Conservation (phyloP, 2,888 invertebrate genomes). For the Oscheius sp. region DNA sequence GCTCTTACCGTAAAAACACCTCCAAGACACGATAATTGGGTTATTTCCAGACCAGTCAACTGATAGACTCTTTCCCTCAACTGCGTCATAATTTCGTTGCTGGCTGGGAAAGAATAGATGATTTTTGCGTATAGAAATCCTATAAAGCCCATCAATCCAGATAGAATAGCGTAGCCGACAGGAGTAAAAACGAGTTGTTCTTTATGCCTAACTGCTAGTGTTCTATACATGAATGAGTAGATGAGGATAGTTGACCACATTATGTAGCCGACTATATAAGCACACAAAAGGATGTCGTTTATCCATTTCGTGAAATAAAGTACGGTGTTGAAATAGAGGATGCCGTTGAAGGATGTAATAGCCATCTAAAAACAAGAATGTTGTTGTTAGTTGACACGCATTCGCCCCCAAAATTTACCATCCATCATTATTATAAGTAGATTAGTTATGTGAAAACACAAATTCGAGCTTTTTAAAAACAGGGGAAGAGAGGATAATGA, state of each 20-base stretch:
- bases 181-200: background rate
- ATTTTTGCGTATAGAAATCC: background rate
- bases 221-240: constrained; percentile 12
- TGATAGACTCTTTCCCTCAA: background rate
- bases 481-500: no score
- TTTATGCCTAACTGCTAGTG: constrained; percentile 3
- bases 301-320: background rate
- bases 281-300: background rate
- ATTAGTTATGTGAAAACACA: no score
- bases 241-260: background rate
- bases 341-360: background rate
- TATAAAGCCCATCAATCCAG: background rate
- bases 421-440: background rate
- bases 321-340: constrained; percentile 3
- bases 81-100: background rate
- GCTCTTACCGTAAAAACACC: background rate
- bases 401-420: background rate
- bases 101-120: constrained; percentile 2
- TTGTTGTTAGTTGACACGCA: background rate
- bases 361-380: background rate
- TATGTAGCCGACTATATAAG: constrained; percentile 9
- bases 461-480: no score
- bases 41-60: constrained; percentile 7
- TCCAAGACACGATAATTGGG: background rate
- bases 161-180: background rate